These are phyloP conservation scores for Antechinus flavipes DNA, from an alignment of 2,113 vertebrate genomes.

Conservation along the genomic window DNA sequence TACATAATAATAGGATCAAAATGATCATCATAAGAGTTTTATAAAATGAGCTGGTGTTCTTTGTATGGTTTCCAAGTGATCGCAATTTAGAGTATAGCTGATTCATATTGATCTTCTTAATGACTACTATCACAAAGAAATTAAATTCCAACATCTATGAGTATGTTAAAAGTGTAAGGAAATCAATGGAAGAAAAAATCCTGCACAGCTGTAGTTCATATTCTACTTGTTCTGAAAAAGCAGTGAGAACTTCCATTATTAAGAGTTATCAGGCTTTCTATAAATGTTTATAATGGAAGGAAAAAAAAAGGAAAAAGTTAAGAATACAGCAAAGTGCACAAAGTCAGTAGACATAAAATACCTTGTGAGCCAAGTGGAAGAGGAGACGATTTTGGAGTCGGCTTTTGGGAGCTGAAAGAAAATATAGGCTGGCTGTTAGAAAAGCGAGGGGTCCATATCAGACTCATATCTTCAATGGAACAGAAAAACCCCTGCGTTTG, in stretches of 20 bases:
- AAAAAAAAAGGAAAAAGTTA: slow-evolving; percentile 13
- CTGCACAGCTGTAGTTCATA: neutral
- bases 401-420: slow-evolving; percentile 89
- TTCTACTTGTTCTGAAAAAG: slow-evolving; percentile 9
- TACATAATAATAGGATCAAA: slow-evolving; percentile 15
- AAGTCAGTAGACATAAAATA: slow-evolving; percentile 77
- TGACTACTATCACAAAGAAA: slow-evolving; percentile 36
- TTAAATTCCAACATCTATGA: slow-evolving; percentile 22
- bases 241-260: neutral
- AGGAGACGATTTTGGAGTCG: slow-evolving; percentile 95
- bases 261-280: slow-evolving; percentile 39
- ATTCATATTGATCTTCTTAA: slow-evolving; percentile 26
- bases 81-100: neutral
- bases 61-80: slow-evolving; percentile 13
- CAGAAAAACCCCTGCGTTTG: neutral
- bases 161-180: slow-evolving; percentile 9
- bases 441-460: neutral
- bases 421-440: slow-evolving; percentile 57
- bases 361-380: slow-evolving; percentile 99
- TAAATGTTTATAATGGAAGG: slow-evolving; percentile 17
- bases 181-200: neutral
- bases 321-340: slow-evolving; percentile 53
- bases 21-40: slow-evolving; percentile 27
- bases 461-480: neutral
- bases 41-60: neutral